These are phyloP conservation scores for Oeneis ivallda DNA, from an alignment of 2,888 invertebrate genomes.

Conservation along the genomic window DNA sequence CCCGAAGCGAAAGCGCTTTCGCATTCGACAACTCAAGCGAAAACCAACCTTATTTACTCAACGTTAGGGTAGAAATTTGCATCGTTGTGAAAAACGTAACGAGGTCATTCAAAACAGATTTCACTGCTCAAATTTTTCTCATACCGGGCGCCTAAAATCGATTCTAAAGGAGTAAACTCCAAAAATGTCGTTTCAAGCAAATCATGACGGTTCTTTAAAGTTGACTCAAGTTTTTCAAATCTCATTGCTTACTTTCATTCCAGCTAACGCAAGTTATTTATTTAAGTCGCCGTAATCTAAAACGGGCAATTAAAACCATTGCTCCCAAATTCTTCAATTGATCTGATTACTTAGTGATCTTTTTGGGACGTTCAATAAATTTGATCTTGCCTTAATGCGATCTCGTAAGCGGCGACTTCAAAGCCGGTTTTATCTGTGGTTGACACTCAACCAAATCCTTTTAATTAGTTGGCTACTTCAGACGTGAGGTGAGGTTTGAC, in stretches of 20 bases:
- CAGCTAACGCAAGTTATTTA: conserved; percentile 20
- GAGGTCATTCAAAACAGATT: too few relatives aligned
- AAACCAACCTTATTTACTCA: too few relatives aligned
- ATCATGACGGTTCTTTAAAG: not conserved
- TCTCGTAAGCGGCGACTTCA: conserved; percentile 58
- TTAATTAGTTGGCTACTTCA: conserved; percentile 69
- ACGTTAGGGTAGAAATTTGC: too few relatives aligned
- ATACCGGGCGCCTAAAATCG: too few relatives aligned
- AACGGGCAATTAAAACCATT: conserved; percentile 37
- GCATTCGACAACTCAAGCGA: too few relatives aligned
- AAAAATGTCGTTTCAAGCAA: not conserved
- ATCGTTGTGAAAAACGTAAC: too few relatives aligned
- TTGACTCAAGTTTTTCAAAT: not conserved
- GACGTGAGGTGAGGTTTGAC: conserved; percentile 2
- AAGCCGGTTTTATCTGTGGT: conserved; percentile 69
- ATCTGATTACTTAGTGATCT: conserved; percentile 32
- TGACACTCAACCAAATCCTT: conserved; percentile 80
- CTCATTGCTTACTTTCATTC: conserved; percentile 16
- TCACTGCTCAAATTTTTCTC: too few relatives aligned
- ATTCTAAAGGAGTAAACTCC: too few relatives aligned
- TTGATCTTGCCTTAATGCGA: conserved; percentile 32
- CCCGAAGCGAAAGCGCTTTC: too few relatives aligned
- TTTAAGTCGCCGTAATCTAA: conserved; percentile 32
- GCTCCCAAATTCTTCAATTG: conserved; percentile 32
- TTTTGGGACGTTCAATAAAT: conserved; percentile 35